These are phyloP conservation scores for Sardina pilchardus DNA, from an alignment of 2,113 vertebrate genomes.

Conservation along the genomic window DNA sequence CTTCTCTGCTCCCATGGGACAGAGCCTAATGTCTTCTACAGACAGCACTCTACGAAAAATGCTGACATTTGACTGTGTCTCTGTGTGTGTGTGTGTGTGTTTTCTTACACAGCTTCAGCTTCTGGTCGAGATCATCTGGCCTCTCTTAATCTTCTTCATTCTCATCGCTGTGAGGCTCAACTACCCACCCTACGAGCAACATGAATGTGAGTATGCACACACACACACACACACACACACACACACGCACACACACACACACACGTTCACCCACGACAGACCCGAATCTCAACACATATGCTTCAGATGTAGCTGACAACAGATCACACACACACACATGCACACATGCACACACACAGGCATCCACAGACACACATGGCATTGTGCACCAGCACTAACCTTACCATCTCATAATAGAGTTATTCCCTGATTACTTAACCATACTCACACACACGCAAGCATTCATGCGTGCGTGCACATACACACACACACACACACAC, in stretches of 20 bases:
- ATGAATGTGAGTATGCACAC: conserved; percentile 87
- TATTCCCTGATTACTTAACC: too few species aligned
- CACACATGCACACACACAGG: not conserved
- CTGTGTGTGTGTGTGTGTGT: conserved; percentile 36
- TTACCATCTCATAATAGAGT: too few species aligned
- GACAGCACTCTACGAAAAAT: conserved; percentile 35
- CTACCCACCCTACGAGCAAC: conserved; percentile 95
- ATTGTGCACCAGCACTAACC: too few species aligned
- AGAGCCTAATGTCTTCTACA: conserved; percentile 5
- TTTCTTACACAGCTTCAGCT: conserved; percentile 82
- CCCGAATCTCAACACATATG: too few species aligned
- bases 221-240: not conserved
- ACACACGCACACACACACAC: not conserved
- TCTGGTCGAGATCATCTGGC: conserved; percentile 91
- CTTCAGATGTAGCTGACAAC: too few species aligned
- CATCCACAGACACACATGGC: not conserved
- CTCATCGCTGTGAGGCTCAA: conserved; percentile 88
- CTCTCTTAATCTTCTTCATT: conserved; percentile 97
- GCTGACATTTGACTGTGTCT: conserved; percentile 24
- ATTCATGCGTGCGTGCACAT: not conserved
- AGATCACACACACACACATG: not conserved
- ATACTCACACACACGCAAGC: not conserved
- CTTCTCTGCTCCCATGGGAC: not conserved
- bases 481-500: conserved; percentile 9
- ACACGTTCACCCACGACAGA: not conserved